phyloP scores from a whole-genome alignment of 2,888 invertebrate genomes.

The Ligdia adustata region DNA sequence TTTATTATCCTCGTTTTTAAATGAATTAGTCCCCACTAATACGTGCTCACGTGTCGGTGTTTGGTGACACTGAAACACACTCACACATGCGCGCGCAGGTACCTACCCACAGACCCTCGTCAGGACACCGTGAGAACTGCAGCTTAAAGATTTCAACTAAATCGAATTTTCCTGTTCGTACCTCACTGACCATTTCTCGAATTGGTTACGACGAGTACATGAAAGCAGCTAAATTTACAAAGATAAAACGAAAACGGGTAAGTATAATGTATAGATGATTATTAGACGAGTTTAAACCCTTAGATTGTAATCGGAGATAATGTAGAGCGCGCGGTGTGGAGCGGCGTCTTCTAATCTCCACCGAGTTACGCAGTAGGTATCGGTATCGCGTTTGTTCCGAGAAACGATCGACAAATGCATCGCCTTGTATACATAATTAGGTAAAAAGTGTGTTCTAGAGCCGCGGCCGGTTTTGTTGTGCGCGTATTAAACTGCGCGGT shows the following conservation, averaged over 20 bases:
- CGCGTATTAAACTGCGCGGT: no score
- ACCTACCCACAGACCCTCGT: slow-evolving; percentile 6
- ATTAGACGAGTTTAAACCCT: no score
- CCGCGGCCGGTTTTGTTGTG: slow-evolving; percentile 16
- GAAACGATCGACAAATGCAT: slow-evolving; percentile 24
- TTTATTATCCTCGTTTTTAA: slow-evolving; percentile 43
- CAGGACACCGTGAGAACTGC: slow-evolving; percentile 23
- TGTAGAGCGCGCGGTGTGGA: no score
- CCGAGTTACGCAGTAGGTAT: slow-evolving; percentile 20
- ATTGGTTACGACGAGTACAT: no score
- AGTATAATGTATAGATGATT: no score
- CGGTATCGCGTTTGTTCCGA: slow-evolving; percentile 26
- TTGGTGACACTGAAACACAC: neutral
- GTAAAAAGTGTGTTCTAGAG: slow-evolving; percentile 14
- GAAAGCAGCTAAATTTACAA: no score
- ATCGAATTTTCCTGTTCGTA: neutral
- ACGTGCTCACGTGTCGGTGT: slow-evolving; percentile 11
- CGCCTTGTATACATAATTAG: slow-evolving; percentile 12
- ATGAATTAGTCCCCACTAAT: slow-evolving; percentile 34
- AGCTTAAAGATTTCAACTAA: neutral
- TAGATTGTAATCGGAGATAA: no score
- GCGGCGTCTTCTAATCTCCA: slow-evolving; percentile 7
- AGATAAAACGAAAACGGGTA: no score
- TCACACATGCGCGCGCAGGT: slow-evolving; percentile 3
- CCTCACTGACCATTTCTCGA: no score